Evolutionary conservation across 2,888 invertebrate genomes (phyloP).

Genomic region (Sphinx pinastri): DNA sequence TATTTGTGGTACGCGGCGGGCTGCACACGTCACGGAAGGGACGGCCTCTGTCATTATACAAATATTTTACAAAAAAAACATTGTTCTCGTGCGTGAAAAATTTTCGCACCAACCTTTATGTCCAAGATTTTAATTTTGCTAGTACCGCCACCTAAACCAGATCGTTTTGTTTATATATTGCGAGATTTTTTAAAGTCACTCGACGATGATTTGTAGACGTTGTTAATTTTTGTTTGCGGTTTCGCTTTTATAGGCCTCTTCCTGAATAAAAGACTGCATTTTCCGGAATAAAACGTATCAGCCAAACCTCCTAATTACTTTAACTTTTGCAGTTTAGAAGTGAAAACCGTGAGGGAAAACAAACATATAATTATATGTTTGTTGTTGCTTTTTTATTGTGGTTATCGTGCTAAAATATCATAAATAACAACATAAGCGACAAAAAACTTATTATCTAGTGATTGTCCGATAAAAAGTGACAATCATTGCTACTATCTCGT

Average conservation of each 20-base stretch:
- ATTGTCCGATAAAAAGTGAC: neutral
- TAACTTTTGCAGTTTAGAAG: too few species aligned
- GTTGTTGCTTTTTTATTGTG: neutral
- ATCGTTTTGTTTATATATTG: neutral
- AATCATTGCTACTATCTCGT: neutral
- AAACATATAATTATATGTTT: neutral
- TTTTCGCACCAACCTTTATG: neutral
- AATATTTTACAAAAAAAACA: conserved; percentile 47
- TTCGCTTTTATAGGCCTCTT: too few species aligned
- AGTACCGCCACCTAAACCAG: neutral
- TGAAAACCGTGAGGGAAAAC: too few species aligned
- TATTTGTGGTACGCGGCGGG: conserved; percentile 42
- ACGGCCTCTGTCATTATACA: conserved; percentile 41
- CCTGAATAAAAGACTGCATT: too few species aligned
- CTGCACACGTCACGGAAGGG: conserved; percentile 38
- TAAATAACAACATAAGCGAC: neutral
- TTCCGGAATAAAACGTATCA: too few species aligned
- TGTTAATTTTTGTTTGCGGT: too few species aligned
- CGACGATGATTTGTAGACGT: too few species aligned
- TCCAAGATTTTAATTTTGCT: neutral
- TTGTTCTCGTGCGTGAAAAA: neutral
- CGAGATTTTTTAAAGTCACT: too few species aligned
- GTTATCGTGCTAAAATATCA: neutral
- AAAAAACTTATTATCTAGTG: neutral
- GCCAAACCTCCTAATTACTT: too few species aligned